Conservation (phyloP, 1,140 invertebrate species). For the Drosophila nigrodunni region DNA sequence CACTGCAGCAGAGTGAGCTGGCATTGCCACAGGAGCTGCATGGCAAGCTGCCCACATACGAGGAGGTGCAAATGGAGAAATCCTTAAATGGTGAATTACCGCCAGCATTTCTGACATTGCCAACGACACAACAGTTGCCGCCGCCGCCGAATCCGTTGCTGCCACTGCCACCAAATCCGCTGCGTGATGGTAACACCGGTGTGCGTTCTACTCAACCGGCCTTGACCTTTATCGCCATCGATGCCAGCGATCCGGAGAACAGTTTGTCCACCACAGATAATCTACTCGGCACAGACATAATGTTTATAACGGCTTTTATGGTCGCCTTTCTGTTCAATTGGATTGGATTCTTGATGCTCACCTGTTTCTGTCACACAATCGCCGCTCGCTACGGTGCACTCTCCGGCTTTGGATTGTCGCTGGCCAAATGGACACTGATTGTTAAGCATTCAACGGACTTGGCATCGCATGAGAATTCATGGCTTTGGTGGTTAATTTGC, state of each 20-base stretch:
- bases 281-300: slow-evolving; percentile 93
- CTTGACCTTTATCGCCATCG: slow-evolving; percentile 90
- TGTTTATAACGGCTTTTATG: slow-evolving; percentile 94
- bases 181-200: slow-evolving; percentile 85
- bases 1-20: slow-evolving; percentile 44
- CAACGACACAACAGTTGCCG: slow-evolving; percentile 68
- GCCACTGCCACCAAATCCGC: slow-evolving; percentile 70
- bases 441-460: slow-evolving; percentile 95
- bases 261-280: slow-evolving; percentile 89
- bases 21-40: slow-evolving; percentile 84
- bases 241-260: slow-evolving; percentile 88
- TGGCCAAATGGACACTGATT: slow-evolving; percentile 97
- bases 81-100: slow-evolving; percentile 89
- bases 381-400: slow-evolving; percentile 96
- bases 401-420: slow-evolving; percentile 95
- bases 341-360: slow-evolving; percentile 95
- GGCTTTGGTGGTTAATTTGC: slow-evolving; percentile 96
- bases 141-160: slow-evolving; percentile 67
- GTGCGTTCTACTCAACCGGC: slow-evolving; percentile 86
- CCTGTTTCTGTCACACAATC: slow-evolving; percentile 97
- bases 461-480: slow-evolving; percentile 93
- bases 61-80: slow-evolving; percentile 95
- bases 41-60: slow-evolving; percentile 94
- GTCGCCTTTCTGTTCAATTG: slow-evolving; percentile 97
- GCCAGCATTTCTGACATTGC: slow-evolving; percentile 71